Base-by-base conservation (phyloP, 2,113 vertebrate species). In the Vulpes vulpes region DNA sequence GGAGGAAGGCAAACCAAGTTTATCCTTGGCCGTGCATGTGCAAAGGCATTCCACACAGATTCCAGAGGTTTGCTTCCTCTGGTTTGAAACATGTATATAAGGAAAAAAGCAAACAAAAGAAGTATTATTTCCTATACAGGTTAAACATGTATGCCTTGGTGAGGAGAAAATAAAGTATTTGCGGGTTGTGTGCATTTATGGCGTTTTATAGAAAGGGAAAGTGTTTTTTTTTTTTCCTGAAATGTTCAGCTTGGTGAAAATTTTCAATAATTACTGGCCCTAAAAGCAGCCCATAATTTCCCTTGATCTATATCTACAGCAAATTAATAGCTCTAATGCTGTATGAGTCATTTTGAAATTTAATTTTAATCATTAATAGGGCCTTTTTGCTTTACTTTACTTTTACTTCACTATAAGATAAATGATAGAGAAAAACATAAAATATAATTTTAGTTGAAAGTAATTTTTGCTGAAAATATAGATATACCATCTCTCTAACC, bases 51-150 rank as follows among this genome's bases (percentile, higher is more conserved):
- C 81, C 79, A 35, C 43, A 86, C 6, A 88, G 27, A 62, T 71
- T 25, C 10, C 14, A 51, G 89, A 88, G 11, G 25, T 67, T 27
- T 64, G 5, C 14, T 78, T 59, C 81, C 17, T 14, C 30, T 32
- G 2, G 4, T 64, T 43, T 96, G 69, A 55, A 71, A 92, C 2
- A 22, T 85, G 86, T 59, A 53, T 96, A 14, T 86, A 87, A 97
- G 35, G 89, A 94, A 96, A 97, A 86, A 97, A 95, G 57, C 90
- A 89, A 96, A 80, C 51, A 60, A 2, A 86, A 92, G 55, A 94
- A 96, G 38, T 96, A 88, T 92, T 96, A 8, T 3, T 96, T 96
- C 15, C 20, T 79, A 30, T 89, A 88, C 8, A 96, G 16, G 96
- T 69, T 96, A 86, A 91, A 97, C 53, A 23, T 76, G 62, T 35